Base-by-base conservation (phyloP, 2,888 invertebrate genomes). In the Hylaea fasciaria region DNA sequence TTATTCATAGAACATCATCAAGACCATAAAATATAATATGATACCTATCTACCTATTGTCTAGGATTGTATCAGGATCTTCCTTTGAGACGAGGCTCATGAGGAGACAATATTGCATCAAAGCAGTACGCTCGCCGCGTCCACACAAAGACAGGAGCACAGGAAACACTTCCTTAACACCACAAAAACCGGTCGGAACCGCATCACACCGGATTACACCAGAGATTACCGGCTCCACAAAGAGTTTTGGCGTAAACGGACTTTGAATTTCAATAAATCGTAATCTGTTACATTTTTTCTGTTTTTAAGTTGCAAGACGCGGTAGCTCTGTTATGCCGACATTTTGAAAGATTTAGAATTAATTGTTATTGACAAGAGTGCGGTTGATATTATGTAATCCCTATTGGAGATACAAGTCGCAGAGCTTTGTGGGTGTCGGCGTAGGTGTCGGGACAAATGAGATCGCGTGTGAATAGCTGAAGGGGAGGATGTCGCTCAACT, bases 391-490 rank as follows among this genome's bases (percentile, higher is more conserved):
- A 53, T 58, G 65, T 69, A 35, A 65, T 66, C 67, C 57, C 50
- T 48, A 54, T 49, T 16, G 57, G 50, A 40, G 53, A 41, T 44
- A 53, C 53, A 43, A 16, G 17, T 47, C 14, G 50, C 9, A 11
- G 4, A 40, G 68, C 4, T 14, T 67, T 55, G 68, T 54, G n/a
- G 14, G 48, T 13, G 45, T 78, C 73, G 79, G 76, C 79, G 77
- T 80, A 76, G 81, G 80, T 74, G 82, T 80, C 70, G 70, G 68
- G 45, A 63, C 62, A 55, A 54, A 17, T 41, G 12, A 32, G 14
- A n/a, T n/a, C 28, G 28, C 41, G 35, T 28, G 39, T 9, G 10
- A 28, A 39, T 12, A 37, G 32, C 9, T 2, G 7, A 32, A 8
- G 5, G 3, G 32, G 5, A 32, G 32, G 5, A 32, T 32, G 32